phyloP scores from a whole-genome alignment of 2,888 invertebrate genomes.

The Dynastes grantii region DNA sequence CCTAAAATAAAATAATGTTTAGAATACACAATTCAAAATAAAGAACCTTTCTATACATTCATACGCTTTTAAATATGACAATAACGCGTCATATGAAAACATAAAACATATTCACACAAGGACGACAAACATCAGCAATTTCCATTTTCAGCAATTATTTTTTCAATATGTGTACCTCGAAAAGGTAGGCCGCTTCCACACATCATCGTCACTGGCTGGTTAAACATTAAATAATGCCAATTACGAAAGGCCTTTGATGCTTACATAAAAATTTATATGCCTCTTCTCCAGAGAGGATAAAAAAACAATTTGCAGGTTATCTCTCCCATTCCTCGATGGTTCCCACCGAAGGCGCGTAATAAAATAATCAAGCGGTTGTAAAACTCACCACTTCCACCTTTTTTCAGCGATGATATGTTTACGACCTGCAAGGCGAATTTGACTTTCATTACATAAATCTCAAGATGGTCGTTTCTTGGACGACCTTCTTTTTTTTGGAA shows the following conservation, averaged over 20 bases:
- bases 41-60: too few species aligned
- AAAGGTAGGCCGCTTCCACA: too few species aligned
- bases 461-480: background rate
- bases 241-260: constrained; percentile 22
- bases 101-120: too few species aligned
- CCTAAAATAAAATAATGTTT: too few species aligned
- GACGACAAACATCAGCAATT: too few species aligned
- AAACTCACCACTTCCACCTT: constrained; percentile 4
- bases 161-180: too few species aligned
- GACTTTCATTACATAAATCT: constrained; percentile 17
- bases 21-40: too few species aligned
- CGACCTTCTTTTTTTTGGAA: too few species aligned
- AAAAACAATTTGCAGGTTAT: constrained; percentile 13
- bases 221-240: constrained; percentile 15
- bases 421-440: background rate
- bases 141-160: too few species aligned
- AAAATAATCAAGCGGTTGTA: constrained; percentile 23
- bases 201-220: background rate
- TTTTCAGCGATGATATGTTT: constrained; percentile 5
- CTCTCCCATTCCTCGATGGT: background rate
- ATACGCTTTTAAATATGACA: too few species aligned
- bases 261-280: constrained; percentile 16
- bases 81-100: too few species aligned
- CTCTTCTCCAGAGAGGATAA: background rate
- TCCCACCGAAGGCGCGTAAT: constrained; percentile 2